Percentiles rank a stretch among this genome's conserved stretches.
phyloP scores from a whole-genome alignment of 2,113 vertebrate species.

The Spea bombifrons region DNA sequence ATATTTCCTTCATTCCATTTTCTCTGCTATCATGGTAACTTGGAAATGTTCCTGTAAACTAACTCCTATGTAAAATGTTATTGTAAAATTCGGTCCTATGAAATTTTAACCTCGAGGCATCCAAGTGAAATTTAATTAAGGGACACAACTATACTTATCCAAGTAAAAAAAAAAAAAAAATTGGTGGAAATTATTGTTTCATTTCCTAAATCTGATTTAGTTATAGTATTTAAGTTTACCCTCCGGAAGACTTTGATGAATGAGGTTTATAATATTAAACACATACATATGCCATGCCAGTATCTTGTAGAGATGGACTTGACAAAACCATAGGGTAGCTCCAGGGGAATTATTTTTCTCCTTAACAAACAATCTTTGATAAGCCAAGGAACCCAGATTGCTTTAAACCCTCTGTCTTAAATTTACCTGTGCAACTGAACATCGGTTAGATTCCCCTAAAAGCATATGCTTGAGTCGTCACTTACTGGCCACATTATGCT shows the following conservation, averaged over 20 bases:
- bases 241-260: constrained; percentile 27
- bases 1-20: constrained; percentile 15
- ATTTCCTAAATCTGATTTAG: constrained; percentile 18
- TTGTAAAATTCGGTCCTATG: background rate
- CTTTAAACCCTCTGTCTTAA: background rate
- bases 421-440: no score
- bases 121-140: constrained; percentile 18
- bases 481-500: no score
- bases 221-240: constrained; percentile 2
- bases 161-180: constrained; percentile 12
- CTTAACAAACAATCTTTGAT: background rate
- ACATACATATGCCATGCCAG: background rate
- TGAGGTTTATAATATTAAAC: constrained; percentile 4
- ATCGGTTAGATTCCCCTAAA: no score
- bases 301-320: background rate
- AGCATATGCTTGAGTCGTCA: no score
- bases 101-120: background rate
- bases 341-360: background rate
- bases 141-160: constrained; percentile 21
- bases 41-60: constrained; percentile 14
- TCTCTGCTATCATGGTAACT: background rate
- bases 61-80: background rate
- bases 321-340: background rate
- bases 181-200: constrained; percentile 21
- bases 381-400: background rate